Base-by-base conservation (phyloP, 1,140 invertebrate species). In the Colletes latitarsis region DNA sequence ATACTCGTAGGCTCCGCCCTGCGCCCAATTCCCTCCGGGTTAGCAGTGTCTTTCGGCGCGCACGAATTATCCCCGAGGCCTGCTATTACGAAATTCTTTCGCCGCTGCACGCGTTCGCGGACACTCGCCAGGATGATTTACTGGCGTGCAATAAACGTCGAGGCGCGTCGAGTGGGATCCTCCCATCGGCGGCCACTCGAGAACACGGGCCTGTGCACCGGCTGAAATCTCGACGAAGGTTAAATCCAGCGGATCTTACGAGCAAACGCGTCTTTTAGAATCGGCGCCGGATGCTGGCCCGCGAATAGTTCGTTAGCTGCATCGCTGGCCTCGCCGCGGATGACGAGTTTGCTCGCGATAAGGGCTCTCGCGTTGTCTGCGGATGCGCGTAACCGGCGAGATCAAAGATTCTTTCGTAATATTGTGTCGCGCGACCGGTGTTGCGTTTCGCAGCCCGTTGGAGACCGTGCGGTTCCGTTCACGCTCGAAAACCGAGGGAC, bases 1-100 rank as follows among this genome's bases (percentile, higher is more conserved):
- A 57, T 77, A 63, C n/a, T 67, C 55, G 10, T 67, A 70, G 75
- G 52, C 74, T 82, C 66, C 80, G 75, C 79, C 72, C 72, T 64
- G 57, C 66, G 6, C 8, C 73, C 55, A 57, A 55, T 75, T 69
- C 8, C 67, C 43, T n/a, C 12, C 14, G 0, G 19, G 30, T 30
- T 8, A 39, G 15, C 5, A 19, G 21, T 14, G 6, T 30, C 19
- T 30, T 41, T 52, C 17, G 5, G 10, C n/a, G 21, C 14, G n/a
- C 14, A 52, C 30, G 6, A n/a, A 30, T 6, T 55, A n/a, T 17
- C 49, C 4, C 6, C 6, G 1, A 63, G 17, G 15, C 17, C 17
- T 15, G 39, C 1, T 3, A 46, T 70, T 63, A 49, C 58, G 17
- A 77, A 39, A 70, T 70, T 70, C 21, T 6, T 55, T 19, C 49